Percentiles rank a stretch among this genome's conserved stretches.
These are phyloP conservation scores for Eupsittula cactorum DNA, from an alignment of 2,113 vertebrate genomes.

Conservation along the genomic window DNA sequence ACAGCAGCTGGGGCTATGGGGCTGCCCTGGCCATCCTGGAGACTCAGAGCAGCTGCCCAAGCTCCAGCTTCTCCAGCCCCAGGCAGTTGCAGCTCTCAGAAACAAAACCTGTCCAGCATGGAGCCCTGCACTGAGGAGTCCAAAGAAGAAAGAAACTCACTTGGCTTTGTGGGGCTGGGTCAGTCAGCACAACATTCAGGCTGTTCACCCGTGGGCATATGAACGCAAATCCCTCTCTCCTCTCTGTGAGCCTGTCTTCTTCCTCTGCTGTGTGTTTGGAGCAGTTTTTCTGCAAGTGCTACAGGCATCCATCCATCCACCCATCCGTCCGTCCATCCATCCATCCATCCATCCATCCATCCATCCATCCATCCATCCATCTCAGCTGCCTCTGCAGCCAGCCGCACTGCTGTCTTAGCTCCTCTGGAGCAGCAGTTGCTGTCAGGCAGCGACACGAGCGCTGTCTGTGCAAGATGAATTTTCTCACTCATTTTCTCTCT, in stretches of 20 bases:
- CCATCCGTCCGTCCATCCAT: not conserved
- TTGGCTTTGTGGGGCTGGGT: not conserved
- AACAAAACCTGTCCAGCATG: not conserved
- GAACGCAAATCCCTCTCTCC: not conserved
- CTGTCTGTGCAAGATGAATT: conserved; percentile 44
- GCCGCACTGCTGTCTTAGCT: not conserved
- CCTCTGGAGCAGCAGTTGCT: conserved; percentile 15
- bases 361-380: not conserved
- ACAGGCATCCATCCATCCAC: not conserved
- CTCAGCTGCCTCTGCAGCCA: not conserved
- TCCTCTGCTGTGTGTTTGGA: not conserved
- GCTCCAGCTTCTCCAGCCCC: not conserved
- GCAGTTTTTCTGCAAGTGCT: not conserved
- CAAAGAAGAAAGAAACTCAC: not conserved
- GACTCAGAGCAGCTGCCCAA: not conserved
- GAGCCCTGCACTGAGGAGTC: not conserved
- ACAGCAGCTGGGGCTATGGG: not conserved
- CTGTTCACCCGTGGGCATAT: not conserved
- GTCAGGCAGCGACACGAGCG: not conserved
- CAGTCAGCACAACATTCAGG: not conserved
- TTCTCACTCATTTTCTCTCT: not conserved
- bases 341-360: not conserved
- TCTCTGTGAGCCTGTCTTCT: not conserved
- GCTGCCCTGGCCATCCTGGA: not conserved
- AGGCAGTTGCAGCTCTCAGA: not conserved